Evolutionary conservation across 2,113 vertebrate species (phyloP).

Genomic region (Hepsetus odoe): DNA sequence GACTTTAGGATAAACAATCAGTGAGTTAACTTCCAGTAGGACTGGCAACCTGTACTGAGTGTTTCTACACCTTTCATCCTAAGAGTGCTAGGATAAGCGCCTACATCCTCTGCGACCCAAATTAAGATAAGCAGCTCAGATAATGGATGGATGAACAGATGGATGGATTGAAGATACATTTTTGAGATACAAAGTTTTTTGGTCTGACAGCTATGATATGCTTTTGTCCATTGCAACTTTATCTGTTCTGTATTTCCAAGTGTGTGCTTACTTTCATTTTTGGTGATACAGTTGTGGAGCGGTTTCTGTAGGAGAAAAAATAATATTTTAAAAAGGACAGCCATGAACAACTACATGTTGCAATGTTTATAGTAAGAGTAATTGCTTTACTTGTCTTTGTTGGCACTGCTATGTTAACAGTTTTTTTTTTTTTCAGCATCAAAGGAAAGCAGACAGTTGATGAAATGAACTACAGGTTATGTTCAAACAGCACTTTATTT

Average conservation of each 20-base stretch:
- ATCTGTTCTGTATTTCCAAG: not conserved
- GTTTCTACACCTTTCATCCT: too few species aligned
- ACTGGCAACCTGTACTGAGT: too few species aligned
- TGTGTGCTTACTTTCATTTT: slow-evolving; percentile 97
- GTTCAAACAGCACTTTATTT: slow-evolving; percentile 22
- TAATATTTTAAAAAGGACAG: slow-evolving; percentile 41
- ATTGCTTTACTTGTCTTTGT: slow-evolving; percentile 22
- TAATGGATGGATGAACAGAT: too few species aligned
- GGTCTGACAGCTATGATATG: not conserved
- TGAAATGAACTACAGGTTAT: not conserved
- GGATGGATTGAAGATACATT: too few species aligned
- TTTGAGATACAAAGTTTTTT: too few species aligned
- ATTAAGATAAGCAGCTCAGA: too few species aligned
- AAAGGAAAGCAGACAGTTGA: slow-evolving; percentile 17
- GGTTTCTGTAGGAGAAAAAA: slow-evolving; percentile 85
- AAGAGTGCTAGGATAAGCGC: too few species aligned
- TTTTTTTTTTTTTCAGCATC: not conserved
- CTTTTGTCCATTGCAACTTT: not conserved
- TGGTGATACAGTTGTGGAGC: slow-evolving; percentile 97
- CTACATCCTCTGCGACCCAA: too few species aligned
- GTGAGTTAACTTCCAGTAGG: too few species aligned
- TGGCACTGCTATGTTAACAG: not conserved
- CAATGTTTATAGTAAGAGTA: not conserved
- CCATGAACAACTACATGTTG: not conserved
- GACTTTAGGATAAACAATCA: too few species aligned